These are phyloP conservation scores for Torymus tubicola DNA, from an alignment of 2,888 invertebrate species.

Conservation along the genomic window DNA sequence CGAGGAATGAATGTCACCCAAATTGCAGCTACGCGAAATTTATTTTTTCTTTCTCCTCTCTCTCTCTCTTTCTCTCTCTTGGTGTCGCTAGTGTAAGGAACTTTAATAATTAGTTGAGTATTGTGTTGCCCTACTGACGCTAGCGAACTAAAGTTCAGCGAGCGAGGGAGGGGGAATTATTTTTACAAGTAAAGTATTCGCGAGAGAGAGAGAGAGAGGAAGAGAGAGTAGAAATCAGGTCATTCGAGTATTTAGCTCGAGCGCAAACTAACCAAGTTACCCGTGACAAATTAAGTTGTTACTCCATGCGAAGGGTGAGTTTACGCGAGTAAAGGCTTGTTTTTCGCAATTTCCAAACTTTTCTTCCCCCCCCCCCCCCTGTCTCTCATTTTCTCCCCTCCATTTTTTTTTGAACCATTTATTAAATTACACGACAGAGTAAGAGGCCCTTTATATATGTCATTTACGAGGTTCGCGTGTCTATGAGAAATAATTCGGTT, in stretches of 20 bases:
- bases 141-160: conserved; percentile 3
- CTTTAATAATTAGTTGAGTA: conserved; percentile 25
- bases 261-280: conserved; percentile 65
- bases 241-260: conserved; percentile 30
- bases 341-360: conserved; percentile 16
- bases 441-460: too few species aligned
- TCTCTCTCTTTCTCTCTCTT: too few species aligned
- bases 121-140: neutral
- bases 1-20: too few species aligned
- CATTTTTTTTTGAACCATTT: neutral
- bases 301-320: conserved; percentile 26
- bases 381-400: neutral
- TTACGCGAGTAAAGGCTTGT: conserved; percentile 23
- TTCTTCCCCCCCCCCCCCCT: neutral
- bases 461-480: neutral
- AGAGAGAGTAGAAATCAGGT: conserved; percentile 20
- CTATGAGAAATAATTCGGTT: neutral
- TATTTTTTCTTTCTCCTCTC: too few species aligned
- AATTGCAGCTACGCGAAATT: too few species aligned
- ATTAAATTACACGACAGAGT: too few species aligned
- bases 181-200: conserved; percentile 13
- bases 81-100: neutral
- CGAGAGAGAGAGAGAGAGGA: too few species aligned
- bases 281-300: conserved; percentile 62
- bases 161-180: neutral